These are phyloP conservation scores for Lithophane leautieri DNA, from an alignment of 2,888 invertebrate species.

Conservation along the genomic window DNA sequence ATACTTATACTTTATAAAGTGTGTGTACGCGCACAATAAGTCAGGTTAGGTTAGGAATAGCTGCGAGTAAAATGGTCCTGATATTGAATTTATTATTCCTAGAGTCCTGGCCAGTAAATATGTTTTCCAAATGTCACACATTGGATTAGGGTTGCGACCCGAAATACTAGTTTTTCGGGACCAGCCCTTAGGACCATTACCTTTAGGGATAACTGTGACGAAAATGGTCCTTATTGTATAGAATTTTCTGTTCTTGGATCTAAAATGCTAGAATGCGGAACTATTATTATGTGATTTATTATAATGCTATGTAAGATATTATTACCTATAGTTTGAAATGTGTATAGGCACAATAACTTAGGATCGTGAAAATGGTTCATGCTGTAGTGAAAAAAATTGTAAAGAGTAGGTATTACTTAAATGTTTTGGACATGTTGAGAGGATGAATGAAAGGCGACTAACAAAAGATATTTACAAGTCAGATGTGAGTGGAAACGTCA, in stretches of 20 bases:
- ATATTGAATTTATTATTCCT: no score
- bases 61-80: no score
- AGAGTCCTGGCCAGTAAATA: background rate
- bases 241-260: background rate
- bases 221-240: no score
- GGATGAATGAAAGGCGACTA: background rate
- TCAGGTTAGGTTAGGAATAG: no score
- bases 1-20: no score
- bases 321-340: background rate
- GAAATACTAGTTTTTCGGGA: background rate
- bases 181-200: background rate
- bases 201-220: no score
- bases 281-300: background rate
- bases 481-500: background rate
- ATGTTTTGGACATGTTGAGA: background rate
- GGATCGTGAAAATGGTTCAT: background rate
- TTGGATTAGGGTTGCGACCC: background rate
- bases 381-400: background rate
- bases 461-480: background rate
- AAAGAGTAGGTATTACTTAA: background rate
- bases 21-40: no score
- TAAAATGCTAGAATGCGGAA: no score
- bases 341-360: background rate
- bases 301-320: background rate
- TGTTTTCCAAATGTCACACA: background rate